Base-by-base conservation (phyloP, 2,113 vertebrate species). In the Suncus etruscus region DNA sequence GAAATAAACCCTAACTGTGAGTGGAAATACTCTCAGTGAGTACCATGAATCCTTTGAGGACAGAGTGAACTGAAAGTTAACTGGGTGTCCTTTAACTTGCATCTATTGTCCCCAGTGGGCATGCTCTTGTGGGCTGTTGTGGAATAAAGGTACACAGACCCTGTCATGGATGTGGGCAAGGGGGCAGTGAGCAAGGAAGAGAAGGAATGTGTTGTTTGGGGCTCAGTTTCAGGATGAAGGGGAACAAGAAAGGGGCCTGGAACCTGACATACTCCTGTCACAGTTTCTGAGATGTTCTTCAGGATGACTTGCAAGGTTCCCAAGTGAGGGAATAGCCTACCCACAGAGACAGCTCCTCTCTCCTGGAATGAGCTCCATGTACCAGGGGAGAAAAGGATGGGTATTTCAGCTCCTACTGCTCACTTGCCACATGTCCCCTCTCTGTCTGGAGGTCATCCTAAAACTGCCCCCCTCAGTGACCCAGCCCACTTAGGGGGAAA, bases 341-440 rank as follows among this genome's bases (percentile, higher is more conserved):
- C 45, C 39, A 16, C 65, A 51, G 45, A 89, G 54, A 87, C 3
- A 39, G 12, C 1, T 69, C 11, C 11, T 81, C 27, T 45, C 27
- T 32, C 18, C 12, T 29, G 31, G 63, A 6, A 48, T 25, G 70
- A 29, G 8, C 25, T 12, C 0, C 9, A 16, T 54, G 50, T 58
- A 32, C 11, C 14, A 32, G 10, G 54, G 47, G 47, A 50, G n/a
- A 6, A 25, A 32, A n/a, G 22, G 6, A 16, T 5, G 15, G 1
- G 0, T 0, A 2, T 22, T 6, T 15, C 76, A 29, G 39, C 50
- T 18, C 12, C 6, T 11, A 45, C 39, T 8, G 0, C 61, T 8
- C 22, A 11, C 6, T 69, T 39, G 9, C 69, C 8, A 32, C n/a
- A 29, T 18, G 25, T 48, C 48, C n/a, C 29, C 0, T 0, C 31